Evolutionary conservation across 2,113 vertebrate species (phyloP), one percentile per base, ranked within the genome.

Genomic region (Camelus bactrianus): DNA sequence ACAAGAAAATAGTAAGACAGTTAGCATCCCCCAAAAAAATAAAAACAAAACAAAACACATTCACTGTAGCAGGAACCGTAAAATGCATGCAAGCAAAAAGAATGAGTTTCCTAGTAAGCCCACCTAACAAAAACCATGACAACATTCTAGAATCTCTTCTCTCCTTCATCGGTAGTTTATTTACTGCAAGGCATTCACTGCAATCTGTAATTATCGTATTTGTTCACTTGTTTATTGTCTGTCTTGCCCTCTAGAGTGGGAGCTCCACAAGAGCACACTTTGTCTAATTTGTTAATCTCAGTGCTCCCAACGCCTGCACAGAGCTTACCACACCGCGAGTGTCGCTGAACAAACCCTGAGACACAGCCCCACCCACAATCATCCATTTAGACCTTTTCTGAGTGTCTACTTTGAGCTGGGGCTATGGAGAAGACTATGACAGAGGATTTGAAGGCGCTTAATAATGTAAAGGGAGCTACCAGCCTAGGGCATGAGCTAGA

Each of bases 41-140:
- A 42, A 42, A 42, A 42, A 35, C 35, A 35, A 35, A 67, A 32
- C 14, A 80, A 89, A n/a, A 60, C 26, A 69, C 46, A 56, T 64
- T 90, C 6, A 58, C 19, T 88, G 16, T 64, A 72, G 28, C 80
- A 95, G 60, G n/a, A 93, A 96, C 70, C 65, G 67, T 30, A 89
- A 82, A 93, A 35, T 93, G 26, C 28, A 80, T 32, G 4, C 42
- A 42, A 69, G 35, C n/a, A 92, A 70, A 93, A 76, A 88, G 17
- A 83, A 93, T 67, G 28, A 93, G n/a, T 92, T 95, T 80, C 92
- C 69, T 38, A 69, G 48, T 52, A 93, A 97, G 80, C 60, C 26
- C 19, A 92, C 42, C 48, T 70, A 83, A 76, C 30, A 92, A 91
- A 94, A 96, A 76, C 62, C 46, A 54, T 32, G 48, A 87, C 64